These are phyloP conservation scores for Panopea generosa DNA, from an alignment of 2,888 invertebrate species.

Conservation along the genomic window DNA sequence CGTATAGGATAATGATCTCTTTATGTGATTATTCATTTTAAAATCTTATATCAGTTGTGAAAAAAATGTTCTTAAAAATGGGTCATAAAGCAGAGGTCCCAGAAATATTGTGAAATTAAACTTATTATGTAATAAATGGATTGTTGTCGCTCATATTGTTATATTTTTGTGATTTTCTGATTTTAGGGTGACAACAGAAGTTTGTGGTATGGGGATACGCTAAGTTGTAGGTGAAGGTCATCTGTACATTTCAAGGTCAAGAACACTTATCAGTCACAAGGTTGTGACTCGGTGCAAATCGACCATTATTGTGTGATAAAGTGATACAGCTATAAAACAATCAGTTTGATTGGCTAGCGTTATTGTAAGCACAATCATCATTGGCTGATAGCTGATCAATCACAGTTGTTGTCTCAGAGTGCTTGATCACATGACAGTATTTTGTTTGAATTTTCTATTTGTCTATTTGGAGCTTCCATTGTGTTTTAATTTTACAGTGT, in stretches of 20 bases:
- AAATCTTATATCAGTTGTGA: too few species aligned
- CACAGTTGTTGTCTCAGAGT: constrained; percentile 58
- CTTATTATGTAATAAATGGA: too few species aligned
- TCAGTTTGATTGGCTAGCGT: constrained; percentile 58
- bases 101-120: too few species aligned
- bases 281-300: constrained; percentile 7
- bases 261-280: constrained; percentile 2
- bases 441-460: constrained; percentile 12
- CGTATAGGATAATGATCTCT: too few species aligned
- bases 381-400: constrained; percentile 63
- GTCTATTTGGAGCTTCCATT: constrained; percentile 27
- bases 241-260: constrained; percentile 28
- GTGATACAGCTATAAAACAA: constrained; percentile 59
- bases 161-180: constrained; percentile 57
- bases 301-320: constrained; percentile 61
- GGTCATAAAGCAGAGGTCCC: too few species aligned
- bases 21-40: too few species aligned
- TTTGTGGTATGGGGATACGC: constrained; percentile 79
- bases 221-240: constrained; percentile 48
- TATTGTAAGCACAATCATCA: constrained; percentile 57
- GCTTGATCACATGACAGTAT: constrained; percentile 60
- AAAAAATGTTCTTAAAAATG: too few species aligned
- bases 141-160: constrained; percentile 2
- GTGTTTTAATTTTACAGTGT: constrained; percentile 1
- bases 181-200: constrained; percentile 80